Base-by-base conservation (phyloP, 2,888 invertebrate species). In the Perithous albicinctus region DNA sequence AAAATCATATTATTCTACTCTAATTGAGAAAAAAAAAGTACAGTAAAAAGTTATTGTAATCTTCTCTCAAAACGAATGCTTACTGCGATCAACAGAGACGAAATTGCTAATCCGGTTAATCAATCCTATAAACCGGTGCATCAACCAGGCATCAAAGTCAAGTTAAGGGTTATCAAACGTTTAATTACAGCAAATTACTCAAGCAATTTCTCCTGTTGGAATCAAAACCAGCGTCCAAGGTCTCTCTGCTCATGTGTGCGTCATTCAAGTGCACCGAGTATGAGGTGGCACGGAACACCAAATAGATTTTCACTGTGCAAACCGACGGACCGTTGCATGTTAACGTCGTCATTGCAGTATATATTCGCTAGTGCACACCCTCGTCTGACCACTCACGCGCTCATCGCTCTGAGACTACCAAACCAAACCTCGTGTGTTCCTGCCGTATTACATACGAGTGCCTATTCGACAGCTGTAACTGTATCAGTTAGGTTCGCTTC, bases 81-180 rank as follows among this genome's bases (percentile, higher is more conserved):
- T 6, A 1, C 46, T 18, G 18, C 18, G 18, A n/a, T 46, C 12
- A 6, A 20, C 38, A 12, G 32, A 5, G 41, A 12, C 10, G 4
- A 18, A 51, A 23, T 10, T 12, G 23, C 20, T 23, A 12, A 51
- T 23, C 23, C 2, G 20, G 10, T 51, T 23, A 2, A 2, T 12
- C 23, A 23, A 51, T 20, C 0, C 10, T 12, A 12, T 12, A 23
- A 23, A 23, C 23, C 20, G 1, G 18, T 23, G 61, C 54, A 56
- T 83, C 69, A 74, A 78, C 59, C 15, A 77, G 69, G 20, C 69
- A 84, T 84, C 69, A 81, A 79, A 78, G 80, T 43, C 48, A 54
- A 76, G 80, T 78, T 78, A 72, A 20, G 51, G 64, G 29, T 35
- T n/a, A 48, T 48, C 41, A 38, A 59, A 66, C 46, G 59, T 51